These are phyloP conservation scores for Amblyraja radiata DNA, from an alignment of 2,797 vertebrate genomes.

Conservation along the genomic window DNA sequence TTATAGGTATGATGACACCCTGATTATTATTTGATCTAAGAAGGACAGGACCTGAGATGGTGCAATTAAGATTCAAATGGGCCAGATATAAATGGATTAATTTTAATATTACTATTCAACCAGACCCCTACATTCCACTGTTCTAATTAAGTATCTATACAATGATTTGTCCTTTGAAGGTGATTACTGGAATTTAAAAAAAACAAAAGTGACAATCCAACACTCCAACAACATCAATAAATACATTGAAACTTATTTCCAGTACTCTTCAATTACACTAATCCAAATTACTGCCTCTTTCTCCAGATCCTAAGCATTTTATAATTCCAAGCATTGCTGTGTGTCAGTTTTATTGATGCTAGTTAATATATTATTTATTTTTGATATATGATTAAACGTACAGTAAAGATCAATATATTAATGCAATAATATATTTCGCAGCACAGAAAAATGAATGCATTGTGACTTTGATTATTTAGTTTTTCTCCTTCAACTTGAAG, in stretches of 20 bases:
- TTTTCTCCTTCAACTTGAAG: not conserved
- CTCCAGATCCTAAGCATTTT: slow-evolving; percentile 28
- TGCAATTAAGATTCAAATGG: not conserved
- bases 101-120: not conserved
- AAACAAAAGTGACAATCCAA: not conserved
- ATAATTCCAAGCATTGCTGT: slow-evolving; percentile 44
- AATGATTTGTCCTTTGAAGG: not conserved
- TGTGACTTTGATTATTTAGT: slow-evolving; percentile 43
- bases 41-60: not conserved
- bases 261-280: slow-evolving; percentile 10
- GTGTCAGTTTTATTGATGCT: slow-evolving; percentile 67
- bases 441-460: slow-evolving; percentile 63
- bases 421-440: slow-evolving; percentile 69
- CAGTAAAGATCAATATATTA: slow-evolving; percentile 68
- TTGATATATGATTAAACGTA: slow-evolving; percentile 59
- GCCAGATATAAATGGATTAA: not conserved
- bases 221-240: not conserved
- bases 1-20: not conserved
- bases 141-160: not conserved
- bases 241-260: not conserved
- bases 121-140: not conserved
- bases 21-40: not conserved
- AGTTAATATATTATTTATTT: slow-evolving; percentile 56
- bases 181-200: not conserved
- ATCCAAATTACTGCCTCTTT: slow-evolving; percentile 8